These are phyloP conservation scores for Blastomussa wellsi DNA, from an alignment of 92 coral and sea anemone genomes.

Conservation along the genomic window DNA sequence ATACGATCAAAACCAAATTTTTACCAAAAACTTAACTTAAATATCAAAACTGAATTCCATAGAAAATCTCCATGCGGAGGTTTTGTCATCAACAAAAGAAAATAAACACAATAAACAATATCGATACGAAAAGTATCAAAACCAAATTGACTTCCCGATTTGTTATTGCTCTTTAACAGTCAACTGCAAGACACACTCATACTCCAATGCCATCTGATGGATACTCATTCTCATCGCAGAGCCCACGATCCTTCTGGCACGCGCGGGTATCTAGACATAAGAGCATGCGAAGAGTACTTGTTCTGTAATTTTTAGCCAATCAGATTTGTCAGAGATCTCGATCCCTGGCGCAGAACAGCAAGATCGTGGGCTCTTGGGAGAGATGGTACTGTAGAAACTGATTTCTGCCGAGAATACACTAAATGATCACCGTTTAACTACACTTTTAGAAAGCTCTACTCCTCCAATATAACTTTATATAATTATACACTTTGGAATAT, in stretches of 20 bases:
- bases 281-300: too few relatives aligned
- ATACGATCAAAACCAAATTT: background rate
- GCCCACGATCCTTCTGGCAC: too few relatives aligned
- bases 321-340: too few relatives aligned
- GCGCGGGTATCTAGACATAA: too few relatives aligned
- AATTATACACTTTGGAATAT: conserved; percentile 7
- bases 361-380: too few relatives aligned
- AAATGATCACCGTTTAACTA: background rate
- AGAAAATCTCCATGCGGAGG: background rate
- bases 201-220: conserved; percentile 4
- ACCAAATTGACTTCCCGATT: background rate
- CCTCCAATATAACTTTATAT: conserved; percentile 14
- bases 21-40: background rate
- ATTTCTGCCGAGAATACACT: background rate
- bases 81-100: background rate
- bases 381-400: background rate
- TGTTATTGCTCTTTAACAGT: background rate
- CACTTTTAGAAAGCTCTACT: conserved; percentile 19
- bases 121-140: background rate
- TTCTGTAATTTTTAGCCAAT: too few relatives aligned
- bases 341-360: too few relatives aligned
- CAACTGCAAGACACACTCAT: background rate
- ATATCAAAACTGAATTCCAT: background rate
- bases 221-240: too few relatives aligned
- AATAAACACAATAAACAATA: background rate